Conservation (phyloP, 2,888 invertebrate species). For the Acanthosepion lycidas region DNA sequence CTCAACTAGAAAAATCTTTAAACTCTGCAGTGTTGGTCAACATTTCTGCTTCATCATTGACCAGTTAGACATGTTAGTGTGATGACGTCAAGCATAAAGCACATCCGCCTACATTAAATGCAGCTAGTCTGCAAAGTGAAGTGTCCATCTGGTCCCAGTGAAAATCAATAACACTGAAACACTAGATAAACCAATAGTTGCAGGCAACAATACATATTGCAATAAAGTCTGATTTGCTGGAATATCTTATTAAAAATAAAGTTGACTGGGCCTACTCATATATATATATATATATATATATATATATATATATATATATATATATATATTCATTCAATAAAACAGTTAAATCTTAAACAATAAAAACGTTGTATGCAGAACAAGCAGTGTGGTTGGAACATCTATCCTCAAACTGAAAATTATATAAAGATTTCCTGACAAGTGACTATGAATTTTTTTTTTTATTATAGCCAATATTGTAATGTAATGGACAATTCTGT, state of each 20-base stretch:
- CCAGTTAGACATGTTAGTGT: not conserved
- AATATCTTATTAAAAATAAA: not conserved
- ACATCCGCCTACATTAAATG: not conserved
- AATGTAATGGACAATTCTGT: not conserved
- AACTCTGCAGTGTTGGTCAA: too few relatives aligned
- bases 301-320: too few relatives aligned
- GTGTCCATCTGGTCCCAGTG: conserved; percentile 12
- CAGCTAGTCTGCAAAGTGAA: not conserved
- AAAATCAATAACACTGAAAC: not conserved
- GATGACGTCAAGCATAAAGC: not conserved
- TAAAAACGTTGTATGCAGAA: not conserved
- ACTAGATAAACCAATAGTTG: not conserved
- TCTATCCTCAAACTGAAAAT: not conserved
- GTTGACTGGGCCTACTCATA: too few relatives aligned
- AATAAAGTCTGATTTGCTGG: not conserved
- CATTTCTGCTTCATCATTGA: too few relatives aligned
- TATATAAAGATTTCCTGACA: not conserved
- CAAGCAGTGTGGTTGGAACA: not conserved
- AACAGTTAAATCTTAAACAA: not conserved
- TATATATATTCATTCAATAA: too few relatives aligned
- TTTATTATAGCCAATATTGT: not conserved
- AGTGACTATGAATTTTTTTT: not conserved
- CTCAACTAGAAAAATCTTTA: too few relatives aligned
- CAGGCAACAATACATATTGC: not conserved
- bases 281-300: too few relatives aligned